These are phyloP conservation scores for Heliconius hortense DNA, from an alignment of 2,888 invertebrate genomes.

Conservation along the genomic window DNA sequence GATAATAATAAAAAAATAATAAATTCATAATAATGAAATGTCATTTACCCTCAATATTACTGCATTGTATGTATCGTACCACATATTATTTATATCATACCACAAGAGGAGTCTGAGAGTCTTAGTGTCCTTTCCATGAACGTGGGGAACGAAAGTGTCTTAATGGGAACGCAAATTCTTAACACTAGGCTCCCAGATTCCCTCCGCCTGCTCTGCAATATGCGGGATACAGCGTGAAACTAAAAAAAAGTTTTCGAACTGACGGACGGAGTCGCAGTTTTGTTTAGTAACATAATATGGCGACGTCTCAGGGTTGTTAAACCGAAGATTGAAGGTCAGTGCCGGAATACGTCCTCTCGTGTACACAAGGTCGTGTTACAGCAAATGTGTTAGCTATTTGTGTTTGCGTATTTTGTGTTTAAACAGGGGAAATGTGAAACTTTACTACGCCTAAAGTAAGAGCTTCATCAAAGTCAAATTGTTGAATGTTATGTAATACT, in stretches of 20 bases:
- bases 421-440: not conserved
- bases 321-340: constrained; percentile 25
- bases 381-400: not conserved
- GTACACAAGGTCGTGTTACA: constrained; percentile 23
- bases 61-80: too few relatives aligned
- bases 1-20: too few relatives aligned
- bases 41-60: too few relatives aligned
- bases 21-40: too few relatives aligned
- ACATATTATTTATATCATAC: too few relatives aligned
- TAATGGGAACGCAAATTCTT: too few relatives aligned
- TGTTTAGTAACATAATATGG: constrained; percentile 18
- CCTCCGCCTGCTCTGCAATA: too few relatives aligned
- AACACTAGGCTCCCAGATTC: too few relatives aligned
- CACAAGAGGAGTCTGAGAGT: too few relatives aligned
- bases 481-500: not conserved
- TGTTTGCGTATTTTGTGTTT: constrained; percentile 1
- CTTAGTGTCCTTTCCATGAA: too few relatives aligned
- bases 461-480: not conserved
- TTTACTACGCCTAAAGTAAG: not conserved
- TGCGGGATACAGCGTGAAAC: too few relatives aligned
- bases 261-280: not conserved
- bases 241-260: not conserved
- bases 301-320: constrained; percentile 18
- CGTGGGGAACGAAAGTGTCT: too few relatives aligned
- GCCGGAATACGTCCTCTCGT: not conserved